phyloP scores from a whole-genome alignment of 2,113 vertebrate genomes.

The Clarias macrocephalus region DNA sequence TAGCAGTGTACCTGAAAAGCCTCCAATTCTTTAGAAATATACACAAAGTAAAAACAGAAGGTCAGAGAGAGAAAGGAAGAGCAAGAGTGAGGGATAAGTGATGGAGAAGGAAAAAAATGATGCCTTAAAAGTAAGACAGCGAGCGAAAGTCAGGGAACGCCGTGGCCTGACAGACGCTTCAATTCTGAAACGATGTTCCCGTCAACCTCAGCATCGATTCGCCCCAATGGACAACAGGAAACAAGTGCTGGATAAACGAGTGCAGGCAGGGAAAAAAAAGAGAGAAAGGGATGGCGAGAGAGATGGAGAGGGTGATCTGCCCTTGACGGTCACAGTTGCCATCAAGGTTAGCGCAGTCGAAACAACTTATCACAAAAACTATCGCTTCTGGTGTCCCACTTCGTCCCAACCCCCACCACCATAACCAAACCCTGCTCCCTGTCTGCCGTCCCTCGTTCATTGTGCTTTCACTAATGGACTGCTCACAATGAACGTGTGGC shows the following conservation, averaged over 20 bases:
- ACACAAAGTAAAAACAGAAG: constrained; percentile 52
- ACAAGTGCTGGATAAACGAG: constrained; percentile 69
- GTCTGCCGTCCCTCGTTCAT: constrained; percentile 60
- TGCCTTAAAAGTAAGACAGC: constrained; percentile 90
- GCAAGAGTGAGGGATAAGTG: constrained; percentile 56
- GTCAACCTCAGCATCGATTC: constrained; percentile 94
- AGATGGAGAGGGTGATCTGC: constrained; percentile 64
- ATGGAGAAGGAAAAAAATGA: constrained; percentile 84
- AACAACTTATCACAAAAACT: constrained; percentile 89
- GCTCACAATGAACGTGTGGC: constrained; percentile 74
- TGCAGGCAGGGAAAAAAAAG: background rate
- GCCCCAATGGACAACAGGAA: constrained; percentile 71
- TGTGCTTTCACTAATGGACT: constrained; percentile 86
- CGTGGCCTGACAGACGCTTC: constrained; percentile 91
- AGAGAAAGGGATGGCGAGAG: background rate
- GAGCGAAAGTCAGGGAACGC: constrained; percentile 95
- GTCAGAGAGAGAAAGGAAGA: constrained; percentile 68
- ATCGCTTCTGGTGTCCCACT: constrained; percentile 71
- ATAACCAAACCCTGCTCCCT: constrained; percentile 50
- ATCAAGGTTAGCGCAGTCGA: constrained; percentile 95
- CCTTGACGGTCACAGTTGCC: constrained; percentile 69
- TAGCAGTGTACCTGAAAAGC: background rate
- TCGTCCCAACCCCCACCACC: background rate
- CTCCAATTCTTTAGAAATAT: background rate
- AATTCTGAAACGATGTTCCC: constrained; percentile 94